phyloP scores from a whole-genome alignment of 2,797 vertebrate species.

The Champsocephalus esox region DNA sequence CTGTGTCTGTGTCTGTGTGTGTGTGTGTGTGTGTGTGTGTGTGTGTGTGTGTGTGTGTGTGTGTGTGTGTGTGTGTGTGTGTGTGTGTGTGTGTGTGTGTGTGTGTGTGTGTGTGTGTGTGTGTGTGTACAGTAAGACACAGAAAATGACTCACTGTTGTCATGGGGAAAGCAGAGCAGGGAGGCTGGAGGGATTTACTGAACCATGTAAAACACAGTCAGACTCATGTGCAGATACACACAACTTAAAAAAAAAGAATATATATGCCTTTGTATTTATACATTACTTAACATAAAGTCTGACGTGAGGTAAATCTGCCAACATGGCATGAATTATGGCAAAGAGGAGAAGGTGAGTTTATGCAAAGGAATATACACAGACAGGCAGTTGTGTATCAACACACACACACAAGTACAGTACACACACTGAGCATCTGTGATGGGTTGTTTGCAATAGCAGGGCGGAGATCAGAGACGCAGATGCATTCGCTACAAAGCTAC shows the following conservation, averaged over 20 bases:
- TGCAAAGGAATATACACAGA: constrained; percentile 5
- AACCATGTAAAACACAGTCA: constrained; percentile 57
- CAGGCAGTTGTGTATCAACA: background rate
- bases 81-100: background rate
- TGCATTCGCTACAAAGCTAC: constrained; percentile 30
- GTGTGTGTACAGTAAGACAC: constrained; percentile 24
- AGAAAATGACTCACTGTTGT: constrained; percentile 71
- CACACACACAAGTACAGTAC: background rate
- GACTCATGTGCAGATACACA: constrained; percentile 25
- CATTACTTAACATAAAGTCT: background rate
- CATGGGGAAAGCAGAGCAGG: constrained; percentile 58
- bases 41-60: too few relatives aligned
- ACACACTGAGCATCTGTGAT: constrained; percentile 28
- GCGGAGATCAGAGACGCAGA: constrained; percentile 42
- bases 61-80: too few relatives aligned
- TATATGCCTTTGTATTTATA: background rate
- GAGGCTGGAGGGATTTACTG: constrained; percentile 59
- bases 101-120: constrained; percentile 11
- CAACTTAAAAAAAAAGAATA: constrained; percentile 6
- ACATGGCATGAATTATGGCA: background rate
- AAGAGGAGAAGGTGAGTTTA: constrained; percentile 3
- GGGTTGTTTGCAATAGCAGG: constrained; percentile 36
- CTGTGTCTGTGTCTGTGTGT: too few relatives aligned
- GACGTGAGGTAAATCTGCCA: constrained; percentile 1
- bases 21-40: too few relatives aligned